phyloP scores from a whole-genome alignment of 2,113 vertebrate species.

The Heterotilapia buettikoferi region DNA sequence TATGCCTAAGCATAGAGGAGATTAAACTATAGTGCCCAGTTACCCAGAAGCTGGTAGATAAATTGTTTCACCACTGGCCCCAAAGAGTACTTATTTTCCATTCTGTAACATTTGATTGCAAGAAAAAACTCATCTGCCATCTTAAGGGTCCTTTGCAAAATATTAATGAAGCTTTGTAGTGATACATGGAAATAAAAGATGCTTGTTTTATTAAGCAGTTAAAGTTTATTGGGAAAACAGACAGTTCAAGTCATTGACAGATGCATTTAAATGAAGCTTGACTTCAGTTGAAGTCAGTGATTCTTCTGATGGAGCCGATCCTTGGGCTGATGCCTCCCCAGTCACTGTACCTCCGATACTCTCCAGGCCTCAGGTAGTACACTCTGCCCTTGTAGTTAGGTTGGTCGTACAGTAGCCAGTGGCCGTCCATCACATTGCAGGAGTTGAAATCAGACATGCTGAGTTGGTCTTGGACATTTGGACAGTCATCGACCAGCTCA shows the following conservation, averaged over 20 bases:
- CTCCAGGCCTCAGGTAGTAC: slow-evolving; percentile 70
- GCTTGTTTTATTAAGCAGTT: background rate
- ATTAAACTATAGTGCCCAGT: background rate
- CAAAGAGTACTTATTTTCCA: background rate
- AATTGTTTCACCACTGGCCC: background rate
- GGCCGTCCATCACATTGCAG: slow-evolving; percentile 67
- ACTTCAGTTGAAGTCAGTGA: slow-evolving; percentile 54
- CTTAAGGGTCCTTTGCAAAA: background rate
- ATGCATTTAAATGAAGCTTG: background rate
- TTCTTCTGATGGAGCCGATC: slow-evolving; percentile 63
- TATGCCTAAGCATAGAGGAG: background rate
- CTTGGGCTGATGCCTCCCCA: slow-evolving; percentile 66
- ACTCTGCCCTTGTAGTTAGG: slow-evolving; percentile 63
- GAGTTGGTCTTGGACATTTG: slow-evolving; percentile 65
- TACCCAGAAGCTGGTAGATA: background rate
- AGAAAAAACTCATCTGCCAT: background rate
- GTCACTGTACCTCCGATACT: slow-evolving; percentile 73
- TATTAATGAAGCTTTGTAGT: background rate
- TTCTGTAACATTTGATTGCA: background rate
- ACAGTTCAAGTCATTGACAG: background rate
- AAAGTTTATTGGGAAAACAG: slow-evolving; percentile 40
- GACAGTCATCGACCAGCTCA: slow-evolving; percentile 67
- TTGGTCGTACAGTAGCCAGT: slow-evolving; percentile 71
- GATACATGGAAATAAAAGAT: background rate
- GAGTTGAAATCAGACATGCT: slow-evolving; percentile 64